Percentiles rank a stretch among this genome's conserved stretches.
Conservation (phyloP, 2,888 invertebrate species). For the Aspidiotus destructor region DNA sequence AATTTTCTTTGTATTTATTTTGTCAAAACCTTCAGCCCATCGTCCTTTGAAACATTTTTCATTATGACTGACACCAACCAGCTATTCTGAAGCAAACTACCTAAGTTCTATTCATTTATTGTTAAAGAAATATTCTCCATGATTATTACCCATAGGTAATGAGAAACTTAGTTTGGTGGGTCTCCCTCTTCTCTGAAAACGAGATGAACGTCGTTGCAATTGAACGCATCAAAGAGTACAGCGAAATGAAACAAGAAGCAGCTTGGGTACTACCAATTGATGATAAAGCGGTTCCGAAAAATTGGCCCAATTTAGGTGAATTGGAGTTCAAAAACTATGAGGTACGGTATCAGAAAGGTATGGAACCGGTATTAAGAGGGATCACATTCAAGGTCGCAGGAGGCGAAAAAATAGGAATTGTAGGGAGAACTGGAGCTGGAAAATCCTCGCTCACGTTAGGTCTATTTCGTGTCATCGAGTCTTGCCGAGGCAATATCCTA, state of each 20-base stretch:
- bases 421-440: constrained; percentile 83
- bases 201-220: constrained; percentile 97
- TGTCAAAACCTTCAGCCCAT: too few relatives aligned
- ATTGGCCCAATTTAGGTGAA: constrained; percentile 74
- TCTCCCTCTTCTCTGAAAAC: constrained; percentile 90
- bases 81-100: too few relatives aligned
- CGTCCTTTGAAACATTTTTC: too few relatives aligned
- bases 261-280: constrained; percentile 6
- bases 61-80: too few relatives aligned
- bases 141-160: too few relatives aligned
- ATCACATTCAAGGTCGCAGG: constrained; percentile 67
- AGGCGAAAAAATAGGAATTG: constrained; percentile 69
- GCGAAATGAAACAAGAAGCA: constrained; percentile 60
- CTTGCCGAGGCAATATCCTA: constrained; percentile 65
- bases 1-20: too few relatives aligned
- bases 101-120: too few relatives aligned
- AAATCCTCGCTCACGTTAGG: constrained; percentile 82
- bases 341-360: constrained; percentile 74
- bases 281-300: constrained; percentile 39
- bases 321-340: constrained; percentile 72
- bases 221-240: constrained; percentile 92
- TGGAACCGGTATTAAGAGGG: constrained; percentile 75
- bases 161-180: constrained; percentile 55
- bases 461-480: constrained; percentile 81
- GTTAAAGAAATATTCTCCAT: too few relatives aligned